phyloP scores from a whole-genome alignment of 2,888 invertebrate genomes.

The Campopleginae sp. region DNA sequence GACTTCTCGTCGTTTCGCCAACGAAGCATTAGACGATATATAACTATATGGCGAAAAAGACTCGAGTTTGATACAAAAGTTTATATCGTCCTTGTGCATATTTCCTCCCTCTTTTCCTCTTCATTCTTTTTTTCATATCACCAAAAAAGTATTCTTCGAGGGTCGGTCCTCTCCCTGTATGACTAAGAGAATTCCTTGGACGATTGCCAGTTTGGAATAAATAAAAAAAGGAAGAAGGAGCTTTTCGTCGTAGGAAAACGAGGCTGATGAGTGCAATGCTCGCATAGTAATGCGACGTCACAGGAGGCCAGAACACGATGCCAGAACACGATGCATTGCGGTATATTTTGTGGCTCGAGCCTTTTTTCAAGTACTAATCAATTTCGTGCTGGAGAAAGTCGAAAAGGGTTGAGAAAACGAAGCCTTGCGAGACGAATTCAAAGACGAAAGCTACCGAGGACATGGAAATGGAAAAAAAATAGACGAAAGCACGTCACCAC shows the following conservation, averaged over 20 bases:
- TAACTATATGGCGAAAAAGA: background rate
- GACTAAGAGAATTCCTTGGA: conserved; percentile 56
- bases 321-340: conserved; percentile 47
- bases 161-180: background rate
- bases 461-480: conserved; percentile 4
- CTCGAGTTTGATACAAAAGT: conserved; percentile 47
- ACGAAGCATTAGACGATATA: conserved; percentile 16
- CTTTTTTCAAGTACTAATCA: background rate
- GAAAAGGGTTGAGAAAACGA: conserved; percentile 40
- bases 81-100: conserved; percentile 53
- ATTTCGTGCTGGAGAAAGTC: background rate
- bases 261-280: conserved; percentile 63
- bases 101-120: conserved; percentile 14
- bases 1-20: conserved; percentile 43
- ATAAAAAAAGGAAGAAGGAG: conserved; percentile 34
- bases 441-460: conserved; percentile 59
- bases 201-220: conserved; percentile 55
- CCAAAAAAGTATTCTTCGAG: conserved; percentile 23
- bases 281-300: conserved; percentile 48
- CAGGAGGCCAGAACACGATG: conserved; percentile 40
- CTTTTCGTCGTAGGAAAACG: conserved; percentile 39
- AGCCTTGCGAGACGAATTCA: conserved; percentile 15
- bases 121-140: conserved; percentile 9
- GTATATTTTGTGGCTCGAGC: conserved; percentile 34
- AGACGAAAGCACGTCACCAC: conserved; percentile 55